Base-by-base conservation (phyloP, 1,140 invertebrate species). In the Penaeus indicus region DNA sequence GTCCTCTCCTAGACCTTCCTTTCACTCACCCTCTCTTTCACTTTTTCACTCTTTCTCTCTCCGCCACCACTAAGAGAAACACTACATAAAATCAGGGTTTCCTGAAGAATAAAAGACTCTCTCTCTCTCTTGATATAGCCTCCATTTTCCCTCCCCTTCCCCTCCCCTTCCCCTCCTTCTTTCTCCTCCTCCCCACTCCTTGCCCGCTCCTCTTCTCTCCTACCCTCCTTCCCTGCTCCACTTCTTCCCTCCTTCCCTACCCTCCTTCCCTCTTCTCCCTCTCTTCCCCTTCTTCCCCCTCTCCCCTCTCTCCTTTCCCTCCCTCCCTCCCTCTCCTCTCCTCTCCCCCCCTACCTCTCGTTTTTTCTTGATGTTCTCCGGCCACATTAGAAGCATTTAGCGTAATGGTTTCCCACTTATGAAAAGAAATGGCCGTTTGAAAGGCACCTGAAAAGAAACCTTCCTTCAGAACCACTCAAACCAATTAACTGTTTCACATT, bases 401-500 rank as follows among this genome's bases (percentile, higher is more conserved):
- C 87, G 67, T 88, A 88, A 88, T 88, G 87, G 87, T 80, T 88
- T 88, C 81, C 87, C 87, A 88, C 87, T 88, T 88, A 88, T 88
- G 87, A 88, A 88, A 88, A 88, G 87, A 88, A 88, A 88, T 88
- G 81, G 82, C 87, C 81, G 78, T 77, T 88, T 88, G 87, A 88
- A 88, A 84, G 83, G 87, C 47, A 81, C 63, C 81, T 88, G 87
- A 88, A 88, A 88, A 88, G 87, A 88, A 54, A 78, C 81, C 87
- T 88, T 88, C 87, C 87, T 88, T 88, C 81, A 84, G 81, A 88
- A 88, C 87, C 87, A 88, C 87, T 88, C 87, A 88, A 88, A 88
- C 87, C 87, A 88, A 88, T 88, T 88, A 88, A 88, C 87, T 88
- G 87, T 88, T 88, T 88, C 87, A 88, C 87, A 88, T 88, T 88